Percentiles rank a stretch among this genome's conserved stretches.
Conservation (phyloP, 2,797 vertebrate genomes). For the Phataginus tricuspis region DNA sequence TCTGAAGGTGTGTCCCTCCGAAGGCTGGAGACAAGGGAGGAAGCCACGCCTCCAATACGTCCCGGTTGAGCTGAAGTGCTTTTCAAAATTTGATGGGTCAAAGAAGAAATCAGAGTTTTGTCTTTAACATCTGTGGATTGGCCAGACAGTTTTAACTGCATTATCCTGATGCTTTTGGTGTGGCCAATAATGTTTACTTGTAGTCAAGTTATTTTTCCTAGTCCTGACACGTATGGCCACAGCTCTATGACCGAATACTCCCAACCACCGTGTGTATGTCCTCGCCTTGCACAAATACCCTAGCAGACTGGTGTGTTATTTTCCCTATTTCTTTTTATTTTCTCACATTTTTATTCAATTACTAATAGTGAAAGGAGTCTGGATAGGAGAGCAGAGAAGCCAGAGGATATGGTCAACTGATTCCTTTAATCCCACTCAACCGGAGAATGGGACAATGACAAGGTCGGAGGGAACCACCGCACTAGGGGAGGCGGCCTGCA, state of each 20-base stretch:
- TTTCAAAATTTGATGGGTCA: not conserved
- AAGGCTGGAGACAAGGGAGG: not conserved
- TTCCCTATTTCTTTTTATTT: not conserved
- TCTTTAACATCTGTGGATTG: fast-evolving
- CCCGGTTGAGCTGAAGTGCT: not conserved
- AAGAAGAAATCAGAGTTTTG: not conserved
- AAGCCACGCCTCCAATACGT: not conserved
- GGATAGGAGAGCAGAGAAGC: not conserved
- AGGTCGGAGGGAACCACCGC: fast-evolving
- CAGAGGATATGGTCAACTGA: not conserved
- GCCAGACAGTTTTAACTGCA: too few species aligned
- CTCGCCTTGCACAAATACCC: not conserved
- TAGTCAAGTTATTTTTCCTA: not conserved
- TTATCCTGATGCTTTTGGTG: not conserved
- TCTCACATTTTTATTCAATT: not conserved
- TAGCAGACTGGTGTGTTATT: fast-evolving
- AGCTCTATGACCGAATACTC: too few species aligned
- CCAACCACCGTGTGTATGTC: fast-evolving
- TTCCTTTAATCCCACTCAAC: not conserved
- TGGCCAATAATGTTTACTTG: not conserved
- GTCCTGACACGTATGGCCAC: too few species aligned
- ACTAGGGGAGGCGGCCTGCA: not conserved
- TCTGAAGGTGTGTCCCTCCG: not conserved
- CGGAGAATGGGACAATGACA: not conserved
- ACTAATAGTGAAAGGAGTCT: not conserved